These are phyloP conservation scores for Dasyprocta punctata DNA, from an alignment of 2,113 vertebrate genomes.

Conservation along the genomic window DNA sequence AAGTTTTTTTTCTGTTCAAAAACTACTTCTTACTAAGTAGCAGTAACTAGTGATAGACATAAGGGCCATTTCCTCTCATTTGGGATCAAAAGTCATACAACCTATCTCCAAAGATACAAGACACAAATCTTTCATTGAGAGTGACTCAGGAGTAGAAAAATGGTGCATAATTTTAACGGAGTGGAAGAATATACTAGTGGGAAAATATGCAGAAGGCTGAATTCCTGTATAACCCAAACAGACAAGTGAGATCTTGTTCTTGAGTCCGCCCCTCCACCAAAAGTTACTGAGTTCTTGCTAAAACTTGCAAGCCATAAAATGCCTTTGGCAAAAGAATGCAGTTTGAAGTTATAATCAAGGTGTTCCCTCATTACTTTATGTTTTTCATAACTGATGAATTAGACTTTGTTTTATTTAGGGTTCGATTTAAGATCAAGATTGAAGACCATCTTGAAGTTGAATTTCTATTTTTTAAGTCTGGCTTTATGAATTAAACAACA, in stretches of 20 bases:
- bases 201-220: background rate
- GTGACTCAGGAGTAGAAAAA: background rate
- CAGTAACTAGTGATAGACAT: background rate
- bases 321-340: background rate
- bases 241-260: background rate
- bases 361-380: background rate
- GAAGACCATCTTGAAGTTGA: background rate
- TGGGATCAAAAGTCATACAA: background rate
- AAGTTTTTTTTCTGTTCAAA: background rate
- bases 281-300: background rate
- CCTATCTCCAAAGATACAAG: background rate
- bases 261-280: background rate
- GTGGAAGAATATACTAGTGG: background rate
- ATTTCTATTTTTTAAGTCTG: background rate
- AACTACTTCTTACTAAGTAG: conserved; percentile 11
- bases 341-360: background rate
- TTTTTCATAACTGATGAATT: background rate
- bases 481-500: background rate
- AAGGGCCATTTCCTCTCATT: conserved; percentile 3
- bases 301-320: background rate
- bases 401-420: background rate
- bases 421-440: conserved; percentile 10
- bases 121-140: background rate
- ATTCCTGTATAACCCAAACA: background rate
- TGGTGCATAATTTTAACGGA: background rate